Evolutionary conservation across 2,888 invertebrate genomes (phyloP), one percentile per base, ranked within the genome.

Genomic region (Zaprionus obscuricornis): DNA sequence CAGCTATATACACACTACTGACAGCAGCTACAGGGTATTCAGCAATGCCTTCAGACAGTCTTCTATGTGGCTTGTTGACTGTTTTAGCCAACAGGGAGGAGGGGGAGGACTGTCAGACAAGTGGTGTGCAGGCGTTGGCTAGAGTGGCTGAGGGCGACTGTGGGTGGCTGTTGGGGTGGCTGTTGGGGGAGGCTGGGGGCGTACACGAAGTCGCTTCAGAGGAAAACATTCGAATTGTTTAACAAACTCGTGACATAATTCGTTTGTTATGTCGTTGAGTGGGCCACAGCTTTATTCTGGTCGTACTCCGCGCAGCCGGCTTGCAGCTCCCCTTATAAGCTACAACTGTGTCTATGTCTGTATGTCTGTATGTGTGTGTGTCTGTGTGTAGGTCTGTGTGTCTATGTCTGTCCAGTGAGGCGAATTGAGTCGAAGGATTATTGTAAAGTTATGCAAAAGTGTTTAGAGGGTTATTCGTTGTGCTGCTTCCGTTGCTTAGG

Each of bases 161-260:
- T 13, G 14, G 3, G 8, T 18, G 13, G 16, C 16, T 39, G 43
- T 34, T 26, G 10, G 43, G 7, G 26, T 46, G 14, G 29, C 10
- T n/a, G 18, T 18, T 14, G 16, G 29, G 37, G 1, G 7, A 16
- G 17, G 22, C 29, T 8, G 34, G 31, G 34, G 34, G 20, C 17
- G 4, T n/a, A n/a, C n/a, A n/a, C n/a, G n/a, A n/a, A 13, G 37
- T 31, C 18, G 54, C 47, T 43, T 34, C 33, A 42, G 52, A 66
- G 55, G 71, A 67, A 74, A 74, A 64, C 71, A 71, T 74, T 74
- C 74, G 65, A 74, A 74, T 74, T 74, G 74, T 74, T 74, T 74
- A 74, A 72, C 74, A 74, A 74, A 74, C 68, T 82, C 83, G 71
- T 69, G 79, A 52, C 76, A 76, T 74, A 79, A 76, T 76, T 76